A percentile compares a stretch with the other conserved stretches of the same genome.
Evolutionary conservation across 92 coral and sea anemone species (phyloP).

Genomic region (Plumapathes pennacea): DNA sequence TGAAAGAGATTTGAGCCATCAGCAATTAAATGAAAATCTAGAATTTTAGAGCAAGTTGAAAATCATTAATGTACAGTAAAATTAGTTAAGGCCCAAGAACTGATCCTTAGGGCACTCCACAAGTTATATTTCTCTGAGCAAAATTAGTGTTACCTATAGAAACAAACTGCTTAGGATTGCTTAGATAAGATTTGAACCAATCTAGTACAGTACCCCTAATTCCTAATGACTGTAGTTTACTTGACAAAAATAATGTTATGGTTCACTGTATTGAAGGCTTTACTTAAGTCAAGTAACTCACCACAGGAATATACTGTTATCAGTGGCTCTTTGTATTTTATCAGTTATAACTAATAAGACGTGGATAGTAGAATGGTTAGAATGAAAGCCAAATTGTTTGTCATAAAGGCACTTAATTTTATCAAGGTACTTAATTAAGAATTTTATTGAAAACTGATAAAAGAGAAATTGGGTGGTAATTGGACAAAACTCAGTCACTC

Average conservation of each 20-base stretch:
- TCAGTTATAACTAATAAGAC: neutral
- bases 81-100: conserved; percentile 35
- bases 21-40: conserved; percentile 40
- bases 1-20: conserved; percentile 33
- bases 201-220: neutral
- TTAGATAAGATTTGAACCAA: neutral
- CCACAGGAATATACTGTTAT: neutral
- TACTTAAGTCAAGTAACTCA: neutral
- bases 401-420: too few species aligned
- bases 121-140: neutral
- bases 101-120: conserved; percentile 39
- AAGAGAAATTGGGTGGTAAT: too few species aligned
- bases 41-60: conserved; percentile 5
- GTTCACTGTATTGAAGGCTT: neutral
- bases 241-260: neutral
- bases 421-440: too few species aligned
- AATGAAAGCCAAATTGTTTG: conserved; percentile 1
- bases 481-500: too few species aligned
- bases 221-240: neutral
- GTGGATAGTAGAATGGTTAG: neutral
- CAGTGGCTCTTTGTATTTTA: neutral
- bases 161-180: neutral
- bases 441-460: too few species aligned
- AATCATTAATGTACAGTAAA: conserved; percentile 26
- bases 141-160: conserved; percentile 8